phyloP scores from a whole-genome alignment of 2,797 vertebrate genomes.

The Lutjanus campechanus region DNA sequence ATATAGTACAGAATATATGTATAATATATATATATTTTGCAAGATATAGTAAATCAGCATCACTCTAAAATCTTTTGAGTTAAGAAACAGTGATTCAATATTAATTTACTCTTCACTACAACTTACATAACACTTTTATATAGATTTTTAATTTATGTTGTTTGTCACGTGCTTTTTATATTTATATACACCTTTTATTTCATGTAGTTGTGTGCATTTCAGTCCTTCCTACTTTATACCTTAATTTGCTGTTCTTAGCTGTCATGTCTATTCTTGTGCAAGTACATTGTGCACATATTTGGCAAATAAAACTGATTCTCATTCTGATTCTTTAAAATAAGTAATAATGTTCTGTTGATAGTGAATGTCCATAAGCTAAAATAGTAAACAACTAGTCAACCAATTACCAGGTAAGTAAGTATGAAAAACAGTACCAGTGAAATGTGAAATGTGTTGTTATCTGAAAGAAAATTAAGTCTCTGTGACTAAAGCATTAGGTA shows the following conservation, averaged over 20 bases:
- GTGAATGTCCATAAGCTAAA: not conserved
- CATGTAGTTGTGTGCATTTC: no score
- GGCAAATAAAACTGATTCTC: no score
- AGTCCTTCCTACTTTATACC: no score
- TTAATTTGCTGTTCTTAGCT: no score
- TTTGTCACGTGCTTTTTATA: no score
- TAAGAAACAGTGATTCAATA: no score
- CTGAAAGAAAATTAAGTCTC: conserved; percentile 1
- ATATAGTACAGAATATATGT: not conserved
- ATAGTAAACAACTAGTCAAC: not conserved
- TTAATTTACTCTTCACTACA: no score
- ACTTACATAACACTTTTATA: no score
- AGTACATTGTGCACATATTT: no score
- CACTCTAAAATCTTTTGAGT: not conserved
- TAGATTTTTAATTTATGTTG: no score
- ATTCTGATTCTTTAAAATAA: not conserved
- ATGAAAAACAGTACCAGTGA: not conserved
- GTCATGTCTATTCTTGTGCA: no score
- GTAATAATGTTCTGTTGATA: not conserved
- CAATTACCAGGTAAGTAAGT: not conserved
- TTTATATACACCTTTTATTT: no score
- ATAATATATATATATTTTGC: conserved; percentile 1
- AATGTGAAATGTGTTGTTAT: not conserved
- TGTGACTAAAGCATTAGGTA: conserved; percentile 14
- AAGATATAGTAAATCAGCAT: not conserved